phyloP scores from a whole-genome alignment of 2,888 invertebrate genomes.

The Leptinotarsa rubiginosa region DNA sequence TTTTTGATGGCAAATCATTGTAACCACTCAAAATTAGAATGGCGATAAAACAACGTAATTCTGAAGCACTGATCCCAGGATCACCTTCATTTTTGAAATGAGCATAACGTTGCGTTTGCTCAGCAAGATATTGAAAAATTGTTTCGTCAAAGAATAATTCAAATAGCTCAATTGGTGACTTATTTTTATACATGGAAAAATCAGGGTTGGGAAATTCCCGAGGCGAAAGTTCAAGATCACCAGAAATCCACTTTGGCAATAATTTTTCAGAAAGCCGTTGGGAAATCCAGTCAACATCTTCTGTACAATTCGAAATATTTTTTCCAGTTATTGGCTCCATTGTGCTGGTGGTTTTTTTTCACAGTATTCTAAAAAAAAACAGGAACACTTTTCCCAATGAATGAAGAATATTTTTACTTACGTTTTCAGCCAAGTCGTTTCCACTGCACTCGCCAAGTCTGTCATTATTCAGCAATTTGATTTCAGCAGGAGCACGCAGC shows the following conservation, averaged over 20 bases:
- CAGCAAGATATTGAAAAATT: slow-evolving; percentile 29
- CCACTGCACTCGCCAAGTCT: slow-evolving; percentile 28
- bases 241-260: slow-evolving; percentile 28
- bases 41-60: slow-evolving; percentile 41
- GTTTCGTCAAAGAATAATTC: slow-evolving; percentile 35
- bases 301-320: slow-evolving; percentile 7
- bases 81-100: slow-evolving; percentile 28
- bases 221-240: slow-evolving; percentile 8
- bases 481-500: slow-evolving; percentile 31
- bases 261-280: slow-evolving; percentile 21
- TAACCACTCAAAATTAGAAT: slow-evolving; percentile 49
- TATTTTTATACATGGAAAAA: background rate
- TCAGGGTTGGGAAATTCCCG: slow-evolving; percentile 14
- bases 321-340: background rate
- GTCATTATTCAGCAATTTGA: slow-evolving; percentile 35
- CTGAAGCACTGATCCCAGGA: background rate
- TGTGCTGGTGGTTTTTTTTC: slow-evolving; percentile 16
- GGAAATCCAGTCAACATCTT: slow-evolving; percentile 24
- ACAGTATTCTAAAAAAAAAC: slow-evolving; percentile 3
- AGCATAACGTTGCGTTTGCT: slow-evolving; percentile 33
- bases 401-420: slow-evolving; percentile 8
- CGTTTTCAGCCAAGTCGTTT: background rate
- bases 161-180: slow-evolving; percentile 34
- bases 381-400: background rate
- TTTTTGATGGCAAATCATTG: slow-evolving; percentile 42